Conservation (phyloP, 2,888 invertebrate genomes). For the Nephrotoma guestfalica region DNA sequence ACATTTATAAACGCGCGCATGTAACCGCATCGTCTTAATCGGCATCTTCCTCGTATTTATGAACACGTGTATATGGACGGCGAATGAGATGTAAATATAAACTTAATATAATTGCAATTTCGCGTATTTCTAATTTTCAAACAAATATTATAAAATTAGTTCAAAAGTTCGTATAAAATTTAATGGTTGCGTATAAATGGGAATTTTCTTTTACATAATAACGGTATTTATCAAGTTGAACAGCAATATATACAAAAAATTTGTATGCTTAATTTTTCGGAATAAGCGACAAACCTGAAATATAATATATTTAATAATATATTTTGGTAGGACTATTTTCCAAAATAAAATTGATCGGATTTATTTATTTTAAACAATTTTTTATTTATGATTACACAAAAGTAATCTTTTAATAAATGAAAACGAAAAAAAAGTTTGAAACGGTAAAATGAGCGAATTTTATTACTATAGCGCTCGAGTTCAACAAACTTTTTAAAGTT, state of each 20-base stretch:
- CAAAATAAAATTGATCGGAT: background rate
- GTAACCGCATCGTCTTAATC: background rate
- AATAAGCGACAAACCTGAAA: constrained; percentile 1
- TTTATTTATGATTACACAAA: background rate
- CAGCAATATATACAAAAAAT: background rate
- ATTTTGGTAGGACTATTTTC: background rate
- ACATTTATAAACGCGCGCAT: background rate
- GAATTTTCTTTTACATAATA: background rate
- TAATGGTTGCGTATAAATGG: background rate
- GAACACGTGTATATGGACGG: background rate
- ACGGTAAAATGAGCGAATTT: constrained; percentile 5
- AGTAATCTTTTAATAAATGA: background rate
- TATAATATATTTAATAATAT: background rate
- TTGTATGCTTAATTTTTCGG: background rate
- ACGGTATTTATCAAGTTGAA: background rate
- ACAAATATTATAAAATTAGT: background rate
- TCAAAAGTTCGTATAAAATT: constrained; percentile 1
- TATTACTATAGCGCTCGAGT: background rate
- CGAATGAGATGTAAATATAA: background rate
- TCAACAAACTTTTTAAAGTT: constrained; percentile 5
- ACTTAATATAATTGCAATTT: background rate
- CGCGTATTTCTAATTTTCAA: constrained; percentile 1
- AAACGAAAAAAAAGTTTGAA: background rate
- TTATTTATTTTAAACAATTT: background rate
- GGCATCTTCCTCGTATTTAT: background rate